Evolutionary conservation across 1,140 invertebrate species (phyloP), one percentile per base, ranked within the genome.

Genomic region (Microvelia longipes): DNA sequence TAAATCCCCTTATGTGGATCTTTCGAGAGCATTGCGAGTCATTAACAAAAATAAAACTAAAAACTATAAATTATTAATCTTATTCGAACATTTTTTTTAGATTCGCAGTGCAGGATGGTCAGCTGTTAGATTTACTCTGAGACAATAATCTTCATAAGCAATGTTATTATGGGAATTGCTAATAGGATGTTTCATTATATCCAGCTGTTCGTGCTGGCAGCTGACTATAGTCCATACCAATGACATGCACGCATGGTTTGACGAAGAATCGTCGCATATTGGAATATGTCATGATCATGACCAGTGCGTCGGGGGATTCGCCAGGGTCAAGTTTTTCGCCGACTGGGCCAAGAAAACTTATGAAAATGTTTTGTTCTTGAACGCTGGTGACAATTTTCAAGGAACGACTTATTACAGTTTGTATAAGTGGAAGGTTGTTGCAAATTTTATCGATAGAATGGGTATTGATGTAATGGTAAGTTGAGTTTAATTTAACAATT

Each of bases 301-400:
- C 1, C 2, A 73, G 78, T 29, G 73, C 70, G 27, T 73, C 70
- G 62, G 72, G 74, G 83, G 83, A 0, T 77, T 82, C 70, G 78
- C 83, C 2, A 75, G 82, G 27, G 74, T 79, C 5, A 50, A 69
- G 25, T 77, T 80, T 27, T 78, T 78, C 1, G 92, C 78, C 91
- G 87, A 73, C 91, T 92, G n/a, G 92, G 92, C 0, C 90, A 88
- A 2, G 80, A 76, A 81, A 2, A 80, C 79, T 28, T 79, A 81
- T n/a, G 81, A 82, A 2, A 85, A 88, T 24, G 85, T 87, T 0
- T 74, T 93, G 1, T 89, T 88, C 73, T 79, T 95, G 5, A 93
- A 94, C 76, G 93, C 89, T 0, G 94, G 94, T 0, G 94, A 96
- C 76, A 94, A 90, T 11, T 96, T 88, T 76, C 91, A 93, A 27